phyloP scores from a whole-genome alignment of 2,797 vertebrate genomes.

The Arrhamphus sclerolepis region DNA sequence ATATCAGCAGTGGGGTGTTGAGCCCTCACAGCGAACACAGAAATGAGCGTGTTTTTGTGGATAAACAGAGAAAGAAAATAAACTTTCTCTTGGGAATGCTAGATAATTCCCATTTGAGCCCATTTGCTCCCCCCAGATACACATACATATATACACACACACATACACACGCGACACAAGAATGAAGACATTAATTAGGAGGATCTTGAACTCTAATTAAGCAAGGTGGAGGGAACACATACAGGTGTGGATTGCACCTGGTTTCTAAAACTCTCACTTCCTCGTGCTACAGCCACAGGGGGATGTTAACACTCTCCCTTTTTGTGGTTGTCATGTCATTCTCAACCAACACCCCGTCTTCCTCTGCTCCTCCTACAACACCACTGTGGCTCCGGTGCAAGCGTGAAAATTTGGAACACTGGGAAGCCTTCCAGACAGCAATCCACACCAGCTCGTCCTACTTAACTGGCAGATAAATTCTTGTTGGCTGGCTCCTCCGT shows the following conservation, averaged over 20 bases:
- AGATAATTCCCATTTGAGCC: slow-evolving; percentile 81
- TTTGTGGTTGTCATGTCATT: slow-evolving; percentile 52
- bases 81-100: slow-evolving; percentile 77
- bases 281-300: slow-evolving; percentile 25
- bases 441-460: slow-evolving; percentile 48
- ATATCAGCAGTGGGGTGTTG: slow-evolving; percentile 51
- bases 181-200: slow-evolving; percentile 81
- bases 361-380: slow-evolving; percentile 37
- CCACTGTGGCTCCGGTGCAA: slow-evolving; percentile 32
- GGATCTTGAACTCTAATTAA: slow-evolving; percentile 81
- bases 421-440: slow-evolving; percentile 37
- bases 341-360: slow-evolving; percentile 19
- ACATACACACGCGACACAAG: slow-evolving; percentile 61
- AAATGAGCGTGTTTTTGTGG: slow-evolving; percentile 43
- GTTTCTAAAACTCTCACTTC: slow-evolving; percentile 49
- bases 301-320: slow-evolving; percentile 57
- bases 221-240: slow-evolving; percentile 63
- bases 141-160: slow-evolving; percentile 54
- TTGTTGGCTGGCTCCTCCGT: slow-evolving; percentile 38
- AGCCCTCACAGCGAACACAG: slow-evolving; percentile 43
- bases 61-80: slow-evolving; percentile 63
- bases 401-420: slow-evolving; percentile 55
- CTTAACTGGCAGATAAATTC: slow-evolving; percentile 46
- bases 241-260: slow-evolving; percentile 82
- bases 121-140: slow-evolving; percentile 61